Evolutionary conservation across 2,797 vertebrate genomes (phyloP).

Genomic region (Poeciliopsis paucimaculata): DNA sequence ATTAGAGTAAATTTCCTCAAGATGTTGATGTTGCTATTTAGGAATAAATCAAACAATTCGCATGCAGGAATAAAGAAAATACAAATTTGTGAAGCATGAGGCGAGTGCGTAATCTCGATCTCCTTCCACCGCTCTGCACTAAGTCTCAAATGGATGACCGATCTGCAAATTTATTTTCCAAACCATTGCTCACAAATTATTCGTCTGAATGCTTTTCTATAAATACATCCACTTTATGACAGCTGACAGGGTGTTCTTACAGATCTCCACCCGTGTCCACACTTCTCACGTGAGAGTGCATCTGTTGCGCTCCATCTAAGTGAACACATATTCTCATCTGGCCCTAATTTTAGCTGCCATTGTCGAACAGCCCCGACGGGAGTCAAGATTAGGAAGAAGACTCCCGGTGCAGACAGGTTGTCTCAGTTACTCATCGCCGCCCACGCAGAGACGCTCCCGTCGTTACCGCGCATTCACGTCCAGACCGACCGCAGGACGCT

Average conservation of each 20-base stretch:
- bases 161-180: neutral
- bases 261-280: neutral
- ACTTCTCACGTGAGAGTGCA: constrained; percentile 11
- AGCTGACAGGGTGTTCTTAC: neutral
- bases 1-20: neutral
- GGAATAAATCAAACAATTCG: neutral
- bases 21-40: neutral
- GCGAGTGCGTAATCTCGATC: neutral
- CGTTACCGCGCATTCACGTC: constrained; percentile 4
- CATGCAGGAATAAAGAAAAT: neutral
- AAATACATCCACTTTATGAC: neutral
- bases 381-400: constrained; percentile 28
- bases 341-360: constrained; percentile 33
- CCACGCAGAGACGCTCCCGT: constrained; percentile 17
- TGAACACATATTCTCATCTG: constrained; percentile 1
- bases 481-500: neutral
- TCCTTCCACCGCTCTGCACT: neutral
- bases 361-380: neutral
- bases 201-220: neutral
- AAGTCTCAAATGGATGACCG: neutral
- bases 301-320: constrained; percentile 52
- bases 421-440: constrained; percentile 38
- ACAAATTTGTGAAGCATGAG: neutral
- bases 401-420: constrained; percentile 49
- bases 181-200: neutral